Evolutionary conservation across 1,140 invertebrate species (phyloP), one percentile per base, ranked within the genome.

Genomic region (Ips typographus): DNA sequence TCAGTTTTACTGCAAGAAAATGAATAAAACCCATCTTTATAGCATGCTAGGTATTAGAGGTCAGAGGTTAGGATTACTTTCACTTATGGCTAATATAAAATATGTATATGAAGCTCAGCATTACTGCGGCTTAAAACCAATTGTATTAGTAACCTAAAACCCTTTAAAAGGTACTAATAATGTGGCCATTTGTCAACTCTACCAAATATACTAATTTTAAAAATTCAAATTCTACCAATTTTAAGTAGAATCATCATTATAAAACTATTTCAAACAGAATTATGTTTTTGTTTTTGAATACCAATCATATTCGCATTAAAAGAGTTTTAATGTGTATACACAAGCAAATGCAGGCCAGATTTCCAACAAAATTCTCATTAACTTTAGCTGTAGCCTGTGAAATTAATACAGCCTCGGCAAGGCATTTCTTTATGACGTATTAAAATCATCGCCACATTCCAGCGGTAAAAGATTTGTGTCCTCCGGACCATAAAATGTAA

Each of bases 11-110:
- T 59, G 57, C 39, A 59, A 59, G 38, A 59, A 59, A 42, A 59
- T 59, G 57, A 59, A 59, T 59, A 59, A 59, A 59, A 59, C 41
- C 57, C 8, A 59, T 59, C 57, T 55, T 37, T 56, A 56, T 49
- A 22, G 37, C 7, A 56, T 41, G 57, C 57, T 55, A n/a, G 57
- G 57, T 42, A 41, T 41, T 38, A 42, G 40, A 59, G 40, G 38
- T 59, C 57, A 37, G 6, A 42, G 1, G 37, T 42, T 59, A 37
- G 42, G 42, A 59, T 59, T 40, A 59, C 44, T 49, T 49, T 49
- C 44, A 49, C 44, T 49, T 49, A 49, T 49, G 44, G 22, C 44
- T 22, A 22, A 22, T 22, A 22, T 22, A 22, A 22, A 22, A 22
- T 22, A 22, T 22, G 22, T 22, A 22, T 22, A 22, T 22, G 22